Conservation (phyloP, 2,888 invertebrate species). For the Diarsia dahlii region DNA sequence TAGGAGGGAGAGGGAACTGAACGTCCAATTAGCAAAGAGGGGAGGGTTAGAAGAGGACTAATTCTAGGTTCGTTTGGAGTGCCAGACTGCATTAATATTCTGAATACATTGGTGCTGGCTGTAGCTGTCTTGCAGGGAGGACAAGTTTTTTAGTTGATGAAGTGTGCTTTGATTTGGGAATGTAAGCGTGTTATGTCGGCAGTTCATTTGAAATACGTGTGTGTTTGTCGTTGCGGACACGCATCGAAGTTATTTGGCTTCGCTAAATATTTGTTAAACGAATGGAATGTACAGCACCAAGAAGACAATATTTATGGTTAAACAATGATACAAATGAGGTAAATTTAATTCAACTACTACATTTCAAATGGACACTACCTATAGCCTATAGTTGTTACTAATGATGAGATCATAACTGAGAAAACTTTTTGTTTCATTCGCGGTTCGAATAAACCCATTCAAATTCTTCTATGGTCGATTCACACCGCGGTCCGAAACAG, state of each 20-base stretch:
- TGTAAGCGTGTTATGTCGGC: not conserved
- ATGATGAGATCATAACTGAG: not conserved
- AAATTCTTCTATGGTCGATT: no score
- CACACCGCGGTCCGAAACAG: no score
- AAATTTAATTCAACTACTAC: not conserved
- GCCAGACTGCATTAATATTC: slow-evolving; percentile 47
- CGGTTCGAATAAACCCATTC: no score
- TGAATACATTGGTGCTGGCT: slow-evolving; percentile 49
- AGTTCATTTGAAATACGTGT: not conserved
- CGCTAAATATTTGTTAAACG: not conserved
- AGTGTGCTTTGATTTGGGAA: slow-evolving; percentile 17
- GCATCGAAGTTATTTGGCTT: no score
- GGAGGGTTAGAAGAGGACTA: slow-evolving; percentile 48
- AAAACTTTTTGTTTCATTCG: no score
- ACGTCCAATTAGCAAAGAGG: slow-evolving; percentile 50
- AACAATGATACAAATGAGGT: not conserved
- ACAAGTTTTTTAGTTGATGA: slow-evolving; percentile 42
- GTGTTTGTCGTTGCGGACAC: not conserved
- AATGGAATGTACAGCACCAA: not conserved
- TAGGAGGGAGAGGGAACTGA: slow-evolving; percentile 12
- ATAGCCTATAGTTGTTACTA: not conserved
- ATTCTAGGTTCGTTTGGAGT: slow-evolving; percentile 44
- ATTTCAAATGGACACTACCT: not conserved
- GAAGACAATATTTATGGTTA: not conserved
- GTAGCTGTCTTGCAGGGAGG: slow-evolving; percentile 1